Conservation (phyloP, 2,113 vertebrate genomes). For the Ranitomeya imitator region DNA sequence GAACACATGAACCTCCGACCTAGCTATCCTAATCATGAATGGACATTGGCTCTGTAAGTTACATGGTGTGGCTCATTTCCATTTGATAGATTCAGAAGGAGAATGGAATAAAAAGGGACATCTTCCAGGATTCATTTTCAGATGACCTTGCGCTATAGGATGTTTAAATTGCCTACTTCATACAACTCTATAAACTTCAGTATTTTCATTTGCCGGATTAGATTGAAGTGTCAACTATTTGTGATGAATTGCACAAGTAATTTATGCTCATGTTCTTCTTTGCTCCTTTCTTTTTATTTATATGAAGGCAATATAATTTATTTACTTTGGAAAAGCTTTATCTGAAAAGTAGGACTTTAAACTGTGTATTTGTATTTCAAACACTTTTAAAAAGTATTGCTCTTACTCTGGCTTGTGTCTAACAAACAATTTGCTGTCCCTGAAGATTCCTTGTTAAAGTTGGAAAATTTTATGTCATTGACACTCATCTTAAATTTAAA, state of each 20-base stretch:
- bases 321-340: slow-evolving; percentile 70
- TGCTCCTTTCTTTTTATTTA: slow-evolving; percentile 78
- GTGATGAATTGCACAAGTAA: slow-evolving; percentile 78
- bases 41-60: slow-evolving; percentile 69
- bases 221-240: slow-evolving; percentile 82
- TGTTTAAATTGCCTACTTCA: slow-evolving; percentile 83
- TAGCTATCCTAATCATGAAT: slow-evolving; percentile 72
- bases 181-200: slow-evolving; percentile 81
- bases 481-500: slow-evolving; percentile 1
- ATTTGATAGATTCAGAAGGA: slow-evolving; percentile 67
- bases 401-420: slow-evolving; percentile 25
- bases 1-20: slow-evolving; percentile 3
- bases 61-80: slow-evolving; percentile 70
- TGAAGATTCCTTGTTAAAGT: slow-evolving; percentile 31
- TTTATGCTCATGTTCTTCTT: slow-evolving; percentile 78
- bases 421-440: slow-evolving; percentile 25
- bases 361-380: slow-evolving; percentile 65
- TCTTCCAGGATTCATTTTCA: slow-evolving; percentile 71
- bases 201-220: slow-evolving; percentile 83
- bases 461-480: slow-evolving; percentile 2
- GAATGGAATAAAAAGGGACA: slow-evolving; percentile 68
- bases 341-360: slow-evolving; percentile 66
- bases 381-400: slow-evolving; percentile 57
- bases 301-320: slow-evolving; percentile 74
- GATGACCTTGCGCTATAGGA: slow-evolving; percentile 76